Percentiles rank a stretch among this genome's conserved stretches.
These are phyloP conservation scores for Gymnoscopelus braueri DNA, from an alignment of 2,797 vertebrate genomes.

Conservation along the genomic window DNA sequence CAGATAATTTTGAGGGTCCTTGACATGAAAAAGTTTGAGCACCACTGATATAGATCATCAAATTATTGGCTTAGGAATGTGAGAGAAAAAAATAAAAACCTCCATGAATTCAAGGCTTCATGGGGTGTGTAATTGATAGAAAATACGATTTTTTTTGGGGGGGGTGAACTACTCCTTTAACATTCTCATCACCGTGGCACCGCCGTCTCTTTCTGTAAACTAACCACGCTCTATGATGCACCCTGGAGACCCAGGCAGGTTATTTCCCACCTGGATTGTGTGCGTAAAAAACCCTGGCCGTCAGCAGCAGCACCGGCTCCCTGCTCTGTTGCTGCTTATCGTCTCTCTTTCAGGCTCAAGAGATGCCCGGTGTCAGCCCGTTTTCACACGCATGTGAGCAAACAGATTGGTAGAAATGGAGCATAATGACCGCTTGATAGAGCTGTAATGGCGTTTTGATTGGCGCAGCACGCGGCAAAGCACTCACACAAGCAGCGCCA, in stretches of 20 bases:
- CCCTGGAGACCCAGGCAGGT: conserved; percentile 26
- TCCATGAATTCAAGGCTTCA: no score
- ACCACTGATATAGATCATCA: no score
- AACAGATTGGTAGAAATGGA: not conserved
- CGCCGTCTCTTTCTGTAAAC: conserved; percentile 31
- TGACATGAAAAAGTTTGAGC: no score
- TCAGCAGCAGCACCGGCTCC: conserved; percentile 4
- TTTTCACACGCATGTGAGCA: not conserved
- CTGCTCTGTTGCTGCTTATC: not conserved
- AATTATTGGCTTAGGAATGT: no score
- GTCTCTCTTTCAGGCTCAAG: not conserved
- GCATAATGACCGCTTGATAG: not conserved
- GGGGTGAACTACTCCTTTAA: conserved; percentile 7
- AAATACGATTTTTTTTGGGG: no score
- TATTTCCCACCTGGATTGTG: conserved; percentile 6
- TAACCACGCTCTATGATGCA: conserved; percentile 28
- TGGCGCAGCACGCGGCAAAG: not conserved
- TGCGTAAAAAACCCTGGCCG: conserved; percentile 9
- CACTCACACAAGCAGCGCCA: not conserved
- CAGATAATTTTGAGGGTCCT: no score
- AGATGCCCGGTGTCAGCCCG: not conserved
- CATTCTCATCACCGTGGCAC: conserved; percentile 34
- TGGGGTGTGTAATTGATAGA: no score
- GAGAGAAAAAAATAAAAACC: no score
- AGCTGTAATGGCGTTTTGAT: not conserved